Conservation (phyloP, 2,888 invertebrate species). For the Thyatira batis region DNA sequence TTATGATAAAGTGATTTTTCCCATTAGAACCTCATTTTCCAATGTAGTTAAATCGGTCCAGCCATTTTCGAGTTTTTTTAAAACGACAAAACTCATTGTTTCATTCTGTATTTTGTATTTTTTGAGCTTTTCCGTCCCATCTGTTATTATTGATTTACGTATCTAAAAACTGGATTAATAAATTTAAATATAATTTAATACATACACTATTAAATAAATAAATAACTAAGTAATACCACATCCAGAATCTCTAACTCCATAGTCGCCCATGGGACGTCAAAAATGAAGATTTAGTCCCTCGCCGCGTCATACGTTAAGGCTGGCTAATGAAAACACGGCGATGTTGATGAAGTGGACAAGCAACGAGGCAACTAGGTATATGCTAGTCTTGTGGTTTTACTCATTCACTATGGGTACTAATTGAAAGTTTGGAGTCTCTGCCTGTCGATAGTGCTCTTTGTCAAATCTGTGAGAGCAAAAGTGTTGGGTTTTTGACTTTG, state of each 20-base stretch:
- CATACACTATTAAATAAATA: not conserved
- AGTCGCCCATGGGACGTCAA: slow-evolving; percentile 77
- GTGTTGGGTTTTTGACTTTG: no score
- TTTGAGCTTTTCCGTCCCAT: no score
- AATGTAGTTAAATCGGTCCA: no score
- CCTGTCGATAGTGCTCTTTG: not conserved
- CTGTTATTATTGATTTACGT: no score
- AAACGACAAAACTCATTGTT: no score
- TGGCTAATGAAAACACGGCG: slow-evolving; percentile 77
- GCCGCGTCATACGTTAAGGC: slow-evolving; percentile 79
- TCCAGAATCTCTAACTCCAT: slow-evolving; percentile 38
- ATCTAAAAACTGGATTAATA: no score
- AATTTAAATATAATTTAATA: not conserved
- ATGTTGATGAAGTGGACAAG: slow-evolving; percentile 66
- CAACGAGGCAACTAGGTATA: slow-evolving; percentile 1
- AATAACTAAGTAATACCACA: slow-evolving; percentile 7
- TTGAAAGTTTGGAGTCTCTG: not conserved
- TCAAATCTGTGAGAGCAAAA: not conserved
- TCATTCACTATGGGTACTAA: not conserved
- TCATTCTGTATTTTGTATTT: no score
- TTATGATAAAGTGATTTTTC: no score
- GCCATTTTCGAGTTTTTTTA: no score
- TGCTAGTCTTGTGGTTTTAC: slow-evolving; percentile 9
- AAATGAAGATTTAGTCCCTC: slow-evolving; percentile 82
- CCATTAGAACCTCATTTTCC: no score